Evolutionary conservation across 2,113 vertebrate species (phyloP).

Genomic region (Lucifuga dentata): DNA sequence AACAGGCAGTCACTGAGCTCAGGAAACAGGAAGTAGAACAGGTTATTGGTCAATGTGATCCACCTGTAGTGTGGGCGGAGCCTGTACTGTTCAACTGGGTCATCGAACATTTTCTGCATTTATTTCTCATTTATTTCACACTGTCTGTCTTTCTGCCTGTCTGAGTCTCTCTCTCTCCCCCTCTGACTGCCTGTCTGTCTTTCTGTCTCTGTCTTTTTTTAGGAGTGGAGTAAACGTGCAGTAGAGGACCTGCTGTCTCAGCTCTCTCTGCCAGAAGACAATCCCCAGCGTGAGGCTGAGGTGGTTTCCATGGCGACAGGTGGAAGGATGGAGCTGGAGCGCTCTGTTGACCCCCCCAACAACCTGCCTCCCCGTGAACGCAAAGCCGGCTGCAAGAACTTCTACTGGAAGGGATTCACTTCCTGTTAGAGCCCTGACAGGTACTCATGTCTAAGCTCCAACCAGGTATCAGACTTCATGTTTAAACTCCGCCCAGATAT

Average conservation of each 20-base stretch:
- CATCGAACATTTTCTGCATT: too few relatives aligned
- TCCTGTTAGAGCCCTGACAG: slow-evolving; percentile 74
- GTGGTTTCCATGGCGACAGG: slow-evolving; percentile 79
- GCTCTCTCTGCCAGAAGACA: slow-evolving; percentile 73
- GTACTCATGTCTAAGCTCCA: background rate
- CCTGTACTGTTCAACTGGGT: too few relatives aligned
- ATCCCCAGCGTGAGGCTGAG: slow-evolving; percentile 76
- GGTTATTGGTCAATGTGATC: too few relatives aligned
- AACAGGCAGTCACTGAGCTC: too few relatives aligned
- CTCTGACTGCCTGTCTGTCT: too few relatives aligned
- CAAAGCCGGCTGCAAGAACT: slow-evolving; percentile 86
- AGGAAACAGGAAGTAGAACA: too few relatives aligned
- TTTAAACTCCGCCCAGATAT: background rate
- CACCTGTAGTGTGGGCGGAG: too few relatives aligned
- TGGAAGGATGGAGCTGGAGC: slow-evolving; percentile 72
- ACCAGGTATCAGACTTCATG: slow-evolving; percentile 22
- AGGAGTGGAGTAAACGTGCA: slow-evolving; percentile 81
- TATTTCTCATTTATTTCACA: too few relatives aligned
- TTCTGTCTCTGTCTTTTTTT: background rate
- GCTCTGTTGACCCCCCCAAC: slow-evolving; percentile 73
- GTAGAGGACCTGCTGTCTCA: slow-evolving; percentile 80
- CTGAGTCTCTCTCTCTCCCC: too few relatives aligned
- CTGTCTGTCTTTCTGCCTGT: too few relatives aligned
- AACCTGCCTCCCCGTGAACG: slow-evolving; percentile 75
- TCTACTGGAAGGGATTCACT: slow-evolving; percentile 87